A percentile compares a stretch with the other conserved stretches of the same genome.
Evolutionary conservation across 2,797 vertebrate genomes (phyloP).

Genomic region (Monodelphis domestica): DNA sequence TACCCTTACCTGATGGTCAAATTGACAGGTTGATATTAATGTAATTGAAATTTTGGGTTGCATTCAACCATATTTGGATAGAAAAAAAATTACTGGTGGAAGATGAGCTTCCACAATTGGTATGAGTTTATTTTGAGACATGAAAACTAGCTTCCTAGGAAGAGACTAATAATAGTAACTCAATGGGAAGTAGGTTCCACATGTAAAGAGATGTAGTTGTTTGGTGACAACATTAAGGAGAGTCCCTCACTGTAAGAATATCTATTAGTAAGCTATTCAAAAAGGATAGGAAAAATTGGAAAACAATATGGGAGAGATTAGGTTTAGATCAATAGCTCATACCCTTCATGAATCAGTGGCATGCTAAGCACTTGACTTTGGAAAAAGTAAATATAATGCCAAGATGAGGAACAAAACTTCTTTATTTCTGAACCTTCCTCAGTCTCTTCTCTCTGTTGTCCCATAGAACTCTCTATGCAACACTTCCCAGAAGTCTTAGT

Average conservation of each 20-base stretch:
- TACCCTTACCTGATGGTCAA: neutral
- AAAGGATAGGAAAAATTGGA: too few relatives aligned
- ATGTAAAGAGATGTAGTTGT: neutral
- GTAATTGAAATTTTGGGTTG: neutral
- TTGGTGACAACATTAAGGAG: neutral
- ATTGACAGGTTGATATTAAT: neutral
- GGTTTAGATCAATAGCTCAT: too few relatives aligned
- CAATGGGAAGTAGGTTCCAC: neutral
- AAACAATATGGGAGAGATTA: too few relatives aligned
- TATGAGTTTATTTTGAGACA: neutral
- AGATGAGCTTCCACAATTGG: neutral
- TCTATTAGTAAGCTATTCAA: neutral
- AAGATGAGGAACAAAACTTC: neutral
- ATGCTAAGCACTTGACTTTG: neutral
- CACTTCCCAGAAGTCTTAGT: neutral
- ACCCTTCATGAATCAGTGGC: neutral
- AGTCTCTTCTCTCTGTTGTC: neutral
- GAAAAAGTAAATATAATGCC: neutral
- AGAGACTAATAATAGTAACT: neutral
- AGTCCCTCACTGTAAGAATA: neutral
- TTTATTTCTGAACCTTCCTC: neutral
- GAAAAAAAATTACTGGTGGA: neutral
- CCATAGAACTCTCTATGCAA: neutral
- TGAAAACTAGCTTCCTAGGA: neutral
- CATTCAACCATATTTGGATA: neutral